These are phyloP conservation scores for Chloroclystis v-ata DNA, from an alignment of 2,888 invertebrate species.

Conservation along the genomic window DNA sequence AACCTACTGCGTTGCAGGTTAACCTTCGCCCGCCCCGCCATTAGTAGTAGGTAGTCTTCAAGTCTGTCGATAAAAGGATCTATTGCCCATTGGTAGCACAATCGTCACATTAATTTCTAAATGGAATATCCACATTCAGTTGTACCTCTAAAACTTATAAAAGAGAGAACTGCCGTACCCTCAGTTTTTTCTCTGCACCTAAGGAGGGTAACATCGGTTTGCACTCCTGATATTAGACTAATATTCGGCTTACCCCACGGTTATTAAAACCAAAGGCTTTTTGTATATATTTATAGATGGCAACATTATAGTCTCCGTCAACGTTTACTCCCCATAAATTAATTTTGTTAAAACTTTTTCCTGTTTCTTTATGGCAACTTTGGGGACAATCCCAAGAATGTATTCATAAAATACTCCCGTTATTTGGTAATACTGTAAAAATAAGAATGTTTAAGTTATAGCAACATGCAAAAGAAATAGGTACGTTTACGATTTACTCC, in stretches of 20 bases:
- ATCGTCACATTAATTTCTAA: no score
- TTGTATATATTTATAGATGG: conserved; percentile 72
- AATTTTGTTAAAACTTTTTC: conserved; percentile 69
- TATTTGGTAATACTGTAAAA: conserved; percentile 2
- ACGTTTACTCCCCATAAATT: conserved; percentile 62
- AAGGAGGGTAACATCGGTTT: conserved; percentile 70
- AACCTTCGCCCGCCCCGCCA: no score
- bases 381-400: conserved; percentile 10
- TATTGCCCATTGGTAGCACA: no score
- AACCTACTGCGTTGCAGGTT: no score
- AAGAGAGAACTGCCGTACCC: conserved; percentile 56
- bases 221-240: conserved; percentile 75
- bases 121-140: conserved; percentile 34
- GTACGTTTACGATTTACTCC: not conserved
- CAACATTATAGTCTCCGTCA: conserved; percentile 58
- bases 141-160: conserved; percentile 41
- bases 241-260: conserved; percentile 72
- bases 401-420: conserved; percentile 3
- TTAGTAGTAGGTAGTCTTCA: no score
- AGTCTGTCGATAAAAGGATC: no score
- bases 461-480: not conserved
- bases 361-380: conserved; percentile 34
- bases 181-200: conserved; percentile 34
- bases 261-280: conserved; percentile 75
- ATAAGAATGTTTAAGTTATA: conserved; percentile 10